phyloP scores from a whole-genome alignment of 35 echinoderm and acorn worm species.

The Amphiura filiformis region DNA sequence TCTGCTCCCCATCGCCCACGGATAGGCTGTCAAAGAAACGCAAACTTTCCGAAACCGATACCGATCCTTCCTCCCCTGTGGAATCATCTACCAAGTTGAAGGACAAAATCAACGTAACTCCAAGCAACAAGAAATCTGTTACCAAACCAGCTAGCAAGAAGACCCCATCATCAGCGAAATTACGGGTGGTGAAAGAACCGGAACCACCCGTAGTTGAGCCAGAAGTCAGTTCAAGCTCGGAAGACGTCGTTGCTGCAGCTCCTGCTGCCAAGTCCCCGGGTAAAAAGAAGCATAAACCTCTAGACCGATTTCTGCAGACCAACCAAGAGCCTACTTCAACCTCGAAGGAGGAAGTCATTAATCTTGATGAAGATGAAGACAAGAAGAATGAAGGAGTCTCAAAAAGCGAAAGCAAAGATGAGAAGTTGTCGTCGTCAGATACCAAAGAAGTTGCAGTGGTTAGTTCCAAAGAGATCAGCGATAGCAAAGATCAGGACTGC shows the following conservation, averaged over 20 bases:
- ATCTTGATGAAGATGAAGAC: conserved; percentile 19
- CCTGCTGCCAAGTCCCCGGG: not conserved
- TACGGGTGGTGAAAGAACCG: not conserved
- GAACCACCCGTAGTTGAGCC: conserved; percentile 16
- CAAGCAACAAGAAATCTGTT: conserved; percentile 10
- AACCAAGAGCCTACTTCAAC: conserved; percentile 77
- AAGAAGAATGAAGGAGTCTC: conserved; percentile 3
- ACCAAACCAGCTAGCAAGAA: not conserved
- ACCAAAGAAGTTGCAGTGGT: no score
- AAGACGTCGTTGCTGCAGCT: not conserved
- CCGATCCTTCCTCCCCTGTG: not conserved
- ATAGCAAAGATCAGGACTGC: no score
- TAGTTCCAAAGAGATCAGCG: no score
- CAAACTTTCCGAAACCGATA: conserved; percentile 25
- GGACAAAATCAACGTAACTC: not conserved
- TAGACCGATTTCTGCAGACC: conserved; percentile 74
- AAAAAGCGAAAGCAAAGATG: no score
- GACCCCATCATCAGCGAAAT: not conserved
- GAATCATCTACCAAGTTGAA: not conserved
- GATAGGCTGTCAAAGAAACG: conserved; percentile 38
- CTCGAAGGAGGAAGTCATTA: conserved; percentile 53
- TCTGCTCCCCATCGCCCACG: conserved; percentile 9
- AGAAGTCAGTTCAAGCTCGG: conserved; percentile 50
- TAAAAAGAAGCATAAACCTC: conserved; percentile 38
- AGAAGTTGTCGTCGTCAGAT: no score